These are phyloP conservation scores for Rhinopomastus cyanomelas DNA, from an alignment of 2,113 vertebrate species.

Conservation along the genomic window DNA sequence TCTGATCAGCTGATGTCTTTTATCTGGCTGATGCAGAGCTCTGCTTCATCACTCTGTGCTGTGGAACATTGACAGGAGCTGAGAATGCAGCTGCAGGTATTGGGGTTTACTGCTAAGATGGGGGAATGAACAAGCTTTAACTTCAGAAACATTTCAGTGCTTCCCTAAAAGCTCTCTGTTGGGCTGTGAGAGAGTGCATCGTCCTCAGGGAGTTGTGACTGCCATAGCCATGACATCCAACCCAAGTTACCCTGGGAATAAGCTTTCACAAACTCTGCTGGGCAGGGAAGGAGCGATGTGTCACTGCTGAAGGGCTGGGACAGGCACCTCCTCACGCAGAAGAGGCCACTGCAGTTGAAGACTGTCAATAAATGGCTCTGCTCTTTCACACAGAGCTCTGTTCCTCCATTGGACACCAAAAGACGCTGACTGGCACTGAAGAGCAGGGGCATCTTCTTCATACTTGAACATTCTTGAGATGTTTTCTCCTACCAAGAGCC, in stretches of 20 bases:
- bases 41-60: neutral
- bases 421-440: neutral
- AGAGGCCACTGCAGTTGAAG: neutral
- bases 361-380: neutral
- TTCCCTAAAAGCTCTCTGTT: neutral
- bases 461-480: neutral
- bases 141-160: neutral
- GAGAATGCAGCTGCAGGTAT: neutral
- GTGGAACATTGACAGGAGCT: neutral
- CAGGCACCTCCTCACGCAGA: neutral
- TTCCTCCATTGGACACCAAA: neutral
- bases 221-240: neutral
- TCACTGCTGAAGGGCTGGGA: neutral
- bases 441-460: neutral
- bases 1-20: neutral
- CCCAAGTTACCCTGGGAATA: neutral
- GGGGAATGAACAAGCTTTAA: neutral
- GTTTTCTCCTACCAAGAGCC: accelerated
- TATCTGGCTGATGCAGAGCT: neutral
- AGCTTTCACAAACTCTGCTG: neutral
- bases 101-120: neutral
- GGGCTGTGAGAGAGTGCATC: neutral
- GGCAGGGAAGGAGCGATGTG: neutral
- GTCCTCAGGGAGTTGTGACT: neutral
- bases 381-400: neutral